Base-by-base conservation (phyloP, 2,888 invertebrate genomes). In the Apamea monoglypha region DNA sequence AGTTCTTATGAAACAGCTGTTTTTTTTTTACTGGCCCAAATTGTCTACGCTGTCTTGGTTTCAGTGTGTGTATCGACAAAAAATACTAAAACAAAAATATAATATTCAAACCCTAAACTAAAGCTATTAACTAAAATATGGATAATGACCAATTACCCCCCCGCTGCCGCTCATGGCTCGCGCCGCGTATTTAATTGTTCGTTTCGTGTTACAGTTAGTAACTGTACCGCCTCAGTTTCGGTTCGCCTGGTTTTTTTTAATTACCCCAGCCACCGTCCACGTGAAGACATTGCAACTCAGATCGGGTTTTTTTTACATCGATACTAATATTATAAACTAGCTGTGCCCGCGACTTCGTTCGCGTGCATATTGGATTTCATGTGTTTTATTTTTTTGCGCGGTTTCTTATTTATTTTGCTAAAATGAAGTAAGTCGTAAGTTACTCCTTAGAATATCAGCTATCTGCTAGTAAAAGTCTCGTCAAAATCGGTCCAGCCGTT, bases 201-300 rank as follows among this genome's bases (percentile, higher is more conserved):
- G 92, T 94, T 93, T 94, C 93, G 91, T 92, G 93, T 95, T 94
- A 94, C 94, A 91, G 92, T 94, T 96, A 94, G 91, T 96, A 96
- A 96, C 96, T 94, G 96, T 96, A 95, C 91, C 91, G 94, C 92
- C 94, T 94, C 94, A 95, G 92, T 95, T 96, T 96, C 89, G 94
- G 93, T 91, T 92, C 85, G 91, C 82, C 91, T 91, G 90, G 91
- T 93, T 94, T 95, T 63, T 94, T 94, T 94, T 95, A 94, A 95
- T 95, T 95, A 94, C 88, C 86, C 84, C 86, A 84, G 87, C 87
- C 89, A 86, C 87, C 89, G 88, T 78, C 87, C 85, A 83, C 87
- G 88, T 88, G 88, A 91, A 89, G 89, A 87, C 88, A 92, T 91
- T 89, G 86, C 84, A 85, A 85, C 76, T 71, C 73, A 32, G 69